Percentiles rank a stretch among this genome's conserved stretches.
phyloP scores from a whole-genome alignment of 2,113 vertebrate genomes.

The Amazona vittata region DNA sequence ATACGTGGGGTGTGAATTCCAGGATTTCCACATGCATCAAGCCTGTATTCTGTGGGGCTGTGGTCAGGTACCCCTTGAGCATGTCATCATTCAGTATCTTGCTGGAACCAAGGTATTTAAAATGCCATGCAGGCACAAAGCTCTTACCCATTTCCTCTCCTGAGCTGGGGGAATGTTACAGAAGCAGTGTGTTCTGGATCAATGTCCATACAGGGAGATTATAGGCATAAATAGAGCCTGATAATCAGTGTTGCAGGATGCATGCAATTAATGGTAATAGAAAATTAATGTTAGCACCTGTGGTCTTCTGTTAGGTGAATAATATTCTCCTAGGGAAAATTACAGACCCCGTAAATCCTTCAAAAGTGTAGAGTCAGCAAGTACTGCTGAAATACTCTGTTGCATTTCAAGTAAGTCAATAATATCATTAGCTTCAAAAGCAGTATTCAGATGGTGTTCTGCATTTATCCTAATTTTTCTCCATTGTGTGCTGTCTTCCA shows the following conservation, averaged over 20 bases:
- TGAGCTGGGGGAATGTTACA: not conserved
- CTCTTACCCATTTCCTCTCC: not conserved
- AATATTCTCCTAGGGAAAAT: slow-evolving; percentile 55
- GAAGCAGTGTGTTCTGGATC: not conserved
- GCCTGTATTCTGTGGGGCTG: not conserved
- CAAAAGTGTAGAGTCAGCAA: slow-evolving; percentile 37
- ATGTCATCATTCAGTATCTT: not conserved
- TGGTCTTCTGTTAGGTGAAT: slow-evolving; percentile 21
- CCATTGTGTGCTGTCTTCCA: not conserved
- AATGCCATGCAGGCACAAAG: not conserved
- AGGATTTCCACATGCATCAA: not conserved
- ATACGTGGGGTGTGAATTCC: not conserved
- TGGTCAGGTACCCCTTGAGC: not conserved
- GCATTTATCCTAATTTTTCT: not conserved
- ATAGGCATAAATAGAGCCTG: not conserved
- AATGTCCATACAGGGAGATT: not conserved
- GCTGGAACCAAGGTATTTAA: slow-evolving; percentile 2
- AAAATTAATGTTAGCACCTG: slow-evolving; percentile 53
- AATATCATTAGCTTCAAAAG: slow-evolving; percentile 27
- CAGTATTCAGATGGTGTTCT: not conserved
- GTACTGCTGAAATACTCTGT: slow-evolving; percentile 25
- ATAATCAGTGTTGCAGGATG: slow-evolving; percentile 27
- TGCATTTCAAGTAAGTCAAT: slow-evolving; percentile 53
- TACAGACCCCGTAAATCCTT: slow-evolving; percentile 48
- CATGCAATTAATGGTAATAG: slow-evolving; percentile 40